Evolutionary conservation across 2,888 invertebrate genomes (phyloP), one percentile per base, ranked within the genome.

Genomic region (Acanthoscelides obtectus): DNA sequence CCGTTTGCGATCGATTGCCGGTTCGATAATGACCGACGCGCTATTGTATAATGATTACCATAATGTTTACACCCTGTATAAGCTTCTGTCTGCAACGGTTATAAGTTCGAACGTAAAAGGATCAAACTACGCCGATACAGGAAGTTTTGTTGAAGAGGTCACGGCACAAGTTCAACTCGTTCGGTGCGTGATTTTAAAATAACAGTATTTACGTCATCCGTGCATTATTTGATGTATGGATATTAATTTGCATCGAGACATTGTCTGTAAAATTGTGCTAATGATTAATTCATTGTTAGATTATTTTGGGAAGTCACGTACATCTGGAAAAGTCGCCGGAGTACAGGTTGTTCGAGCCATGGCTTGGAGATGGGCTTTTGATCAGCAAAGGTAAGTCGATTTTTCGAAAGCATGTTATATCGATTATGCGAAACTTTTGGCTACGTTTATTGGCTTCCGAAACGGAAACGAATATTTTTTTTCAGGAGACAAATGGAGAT

Each of bases 401-500:
- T 65, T 22, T 65, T 65, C 21, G 17, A 22, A 70, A 68, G 67
- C 20, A 69, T 67, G 45, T 71, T 17, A 64, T 66, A n/a, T 6
- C 65, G 3, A 25, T 25, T 25, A 3, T 25, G 8, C 8, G 4
- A 25, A 25, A 5, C 3, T 25, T 25, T 25, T 3, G 25, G 25
- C 25, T 8, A 25, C 25, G 4, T 8, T 8, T 25, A 8, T 25
- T 3, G 25, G 3, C 25, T 25, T 25, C 8, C n/a, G n/a, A n/a
- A n/a, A 25, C 8, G 4, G 8, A 25, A 25, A 25, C 3, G 25
- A 25, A 25, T 25, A 25, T 5, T 25, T 25, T 25, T 74, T 74
- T 75, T 69, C 70, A 83, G 88, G 88, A 0, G 84, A 87, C 27
- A 88, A 87, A 79, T 88, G 88, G 88, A 82, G 84, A 69, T 78